These are phyloP conservation scores for Theonella swinhoei DNA, from an alignment of 37 sponge, comb jelly and placozoan genomes.

Conservation along the genomic window DNA sequence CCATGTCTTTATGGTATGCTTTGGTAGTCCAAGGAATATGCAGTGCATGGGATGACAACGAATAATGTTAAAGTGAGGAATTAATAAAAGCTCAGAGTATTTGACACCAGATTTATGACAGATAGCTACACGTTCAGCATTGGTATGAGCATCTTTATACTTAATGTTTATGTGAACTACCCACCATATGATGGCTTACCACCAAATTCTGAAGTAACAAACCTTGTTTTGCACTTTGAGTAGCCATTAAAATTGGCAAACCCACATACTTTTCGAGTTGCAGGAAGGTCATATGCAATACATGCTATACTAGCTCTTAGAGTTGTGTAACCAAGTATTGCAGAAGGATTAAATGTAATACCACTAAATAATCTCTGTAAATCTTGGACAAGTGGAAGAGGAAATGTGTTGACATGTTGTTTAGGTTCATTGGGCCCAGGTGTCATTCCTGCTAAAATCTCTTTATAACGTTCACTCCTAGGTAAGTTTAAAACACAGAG, in stretches of 20 bases:
- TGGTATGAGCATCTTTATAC: not conserved
- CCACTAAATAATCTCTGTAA: too few relatives aligned
- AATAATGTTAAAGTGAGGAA: constrained; percentile 52
- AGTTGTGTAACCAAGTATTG: too few relatives aligned
- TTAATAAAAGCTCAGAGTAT: constrained; percentile 36
- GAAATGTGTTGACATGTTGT: too few relatives aligned
- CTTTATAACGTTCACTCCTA: too few relatives aligned
- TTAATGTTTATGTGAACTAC: not conserved
- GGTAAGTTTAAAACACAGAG: too few relatives aligned
- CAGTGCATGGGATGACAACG: constrained; percentile 64
- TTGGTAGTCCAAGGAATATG: constrained; percentile 44
- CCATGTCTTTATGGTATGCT: constrained; percentile 29
- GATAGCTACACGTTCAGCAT: constrained; percentile 9
- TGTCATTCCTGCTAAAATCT: too few relatives aligned
- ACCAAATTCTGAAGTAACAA: constrained; percentile 19
- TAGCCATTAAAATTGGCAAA: constrained; percentile 41
- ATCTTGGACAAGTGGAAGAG: too few relatives aligned
- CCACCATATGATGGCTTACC: constrained; percentile 38
- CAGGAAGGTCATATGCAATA: constrained; percentile 45
- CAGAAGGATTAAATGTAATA: too few relatives aligned
- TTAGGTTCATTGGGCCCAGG: too few relatives aligned
- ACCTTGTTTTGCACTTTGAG: constrained; percentile 49
- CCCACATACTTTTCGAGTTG: too few relatives aligned
- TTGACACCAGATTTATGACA: constrained; percentile 24
- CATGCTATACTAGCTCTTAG: constrained; percentile 21